phyloP scores from a whole-genome alignment of 2,888 invertebrate species.

The Amphipoea lucens region DNA sequence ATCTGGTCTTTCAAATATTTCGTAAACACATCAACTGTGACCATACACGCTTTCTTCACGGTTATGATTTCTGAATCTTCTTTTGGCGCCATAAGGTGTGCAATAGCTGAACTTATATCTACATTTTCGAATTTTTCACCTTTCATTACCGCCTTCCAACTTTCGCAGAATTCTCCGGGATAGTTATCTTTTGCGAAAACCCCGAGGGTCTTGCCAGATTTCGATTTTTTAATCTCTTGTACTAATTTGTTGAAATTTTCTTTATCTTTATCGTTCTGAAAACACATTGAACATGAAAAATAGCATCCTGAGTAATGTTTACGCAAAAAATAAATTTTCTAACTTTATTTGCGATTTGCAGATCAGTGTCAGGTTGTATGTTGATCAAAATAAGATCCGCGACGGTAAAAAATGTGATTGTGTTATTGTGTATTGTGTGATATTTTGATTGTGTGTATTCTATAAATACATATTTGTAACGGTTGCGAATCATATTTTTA shows the following conservation, averaged over 20 bases:
- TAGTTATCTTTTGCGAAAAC: slow-evolving; percentile 98
- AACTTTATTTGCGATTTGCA: not conserved
- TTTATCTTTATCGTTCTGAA: slow-evolving; percentile 96
- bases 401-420: not conserved
- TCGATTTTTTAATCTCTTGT: slow-evolving; percentile 95
- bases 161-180: slow-evolving; percentile 97
- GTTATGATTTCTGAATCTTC: slow-evolving; percentile 97
- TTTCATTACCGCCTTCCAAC: slow-evolving; percentile 95
- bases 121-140: slow-evolving; percentile 95
- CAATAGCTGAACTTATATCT: slow-evolving; percentile 96
- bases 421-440: too few species aligned
- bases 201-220: slow-evolving; percentile 96
- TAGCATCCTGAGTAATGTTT: not conserved
- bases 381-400: not conserved
- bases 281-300: slow-evolving; percentile 54
- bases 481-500: too few species aligned
- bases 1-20: slow-evolving; percentile 99
- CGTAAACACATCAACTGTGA: slow-evolving; percentile 98
- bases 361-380: not conserved
- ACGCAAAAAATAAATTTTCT: not conserved
- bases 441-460: too few species aligned
- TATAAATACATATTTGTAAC: too few species aligned
- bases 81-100: slow-evolving; percentile 97
- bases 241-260: slow-evolving; percentile 95
- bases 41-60: slow-evolving; percentile 97